Evolutionary conservation across 2,888 invertebrate genomes (phyloP), one percentile per base, ranked within the genome.

Genomic region (Oegoconia quadripuncta): DNA sequence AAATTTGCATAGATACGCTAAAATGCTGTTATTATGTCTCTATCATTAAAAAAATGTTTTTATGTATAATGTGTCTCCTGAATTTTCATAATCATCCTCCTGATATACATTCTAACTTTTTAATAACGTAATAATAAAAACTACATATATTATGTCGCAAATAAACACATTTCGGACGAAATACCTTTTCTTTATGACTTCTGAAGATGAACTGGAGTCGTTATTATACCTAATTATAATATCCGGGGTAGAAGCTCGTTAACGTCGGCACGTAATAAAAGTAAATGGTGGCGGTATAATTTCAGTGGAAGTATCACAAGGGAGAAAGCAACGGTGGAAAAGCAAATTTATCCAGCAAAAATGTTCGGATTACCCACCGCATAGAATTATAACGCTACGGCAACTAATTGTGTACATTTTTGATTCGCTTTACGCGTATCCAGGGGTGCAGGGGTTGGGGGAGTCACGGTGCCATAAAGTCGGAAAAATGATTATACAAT

Each of bases 221-320:
- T 66, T 64, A 65, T 62, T 54, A 57, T 55, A 47, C 56, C 62
- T 70, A 65, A 70, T 72, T 66, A 70, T 64, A 63, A 62, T 64
- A 64, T 58, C 60, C 55, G 47, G 50, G 48, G 56, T 56, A 63
- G 59, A 62, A 68, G 63, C 67, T 67, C 61, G 64, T 72, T 72
- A 68, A 51, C 60, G 61, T 63, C 55, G 58, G 59, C 70, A 67
- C 65, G 61, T 71, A 66, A 65, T 69, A 71, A 62, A 73, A 69
- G 59, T 57, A 60, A 65, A 64, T 56, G 56, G 55, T 44, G 40
- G 44, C 53, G 50, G 52, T 47, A 50, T 48, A 48, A 56, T 45
- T 41, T 47, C 40, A 36, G 41, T 46, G 46, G 46, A 52, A 47
- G 44, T 46, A 48, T 40, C 41, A 37, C 35, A 31, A 26, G 30